Evolutionary conservation across 2,888 invertebrate species (phyloP), one percentile per base, ranked within the genome.

Genomic region (Gastrophysa polygoni): DNA sequence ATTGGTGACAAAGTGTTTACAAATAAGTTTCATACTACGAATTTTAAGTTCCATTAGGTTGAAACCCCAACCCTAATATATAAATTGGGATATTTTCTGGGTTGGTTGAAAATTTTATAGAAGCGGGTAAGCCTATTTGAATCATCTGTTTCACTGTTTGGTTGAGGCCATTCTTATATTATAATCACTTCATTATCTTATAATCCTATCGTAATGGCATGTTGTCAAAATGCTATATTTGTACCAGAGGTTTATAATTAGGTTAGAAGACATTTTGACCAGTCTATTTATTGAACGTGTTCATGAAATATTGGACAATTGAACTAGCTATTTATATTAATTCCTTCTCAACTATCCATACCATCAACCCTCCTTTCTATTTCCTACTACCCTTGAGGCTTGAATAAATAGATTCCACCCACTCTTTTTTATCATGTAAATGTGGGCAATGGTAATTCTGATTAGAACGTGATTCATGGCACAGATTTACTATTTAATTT

Each of bases 251-350:
- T 71, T 72, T 79, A 79, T 79, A 79, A 78, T 80, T 80, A 78
- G 79, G 79, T 79, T 78, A 78, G 76, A 75, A 73, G 77, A 76
- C 74, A 75, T 77, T 75, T 71, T 71, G 61, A 59, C 52, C 20
- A n/a, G 20, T 52, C n/a, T 34, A 18, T 20, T 17, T 14, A 2
- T 38, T 52, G 21, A 24, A 20, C n/a, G n/a, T n/a, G n/a, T n/a
- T n/a, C n/a, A n/a, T n/a, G n/a, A n/a, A n/a, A n/a, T n/a, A n/a
- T n/a, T n/a, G n/a, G n/a, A n/a, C n/a, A n/a, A n/a, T 51, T 52
- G n/a, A 10, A 32, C 10, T 11, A 10, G 7, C 32, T 32, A 32
- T 32, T 32, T 32, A 32, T 32, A 11, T 32, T 24, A 24, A 7
- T 24, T 24, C 24, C 24, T 24, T n/a, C n/a, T n/a, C n/a, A n/a